These are phyloP conservation scores for Mystacides longicornis DNA, from an alignment of 2,888 invertebrate species.

Conservation along the genomic window DNA sequence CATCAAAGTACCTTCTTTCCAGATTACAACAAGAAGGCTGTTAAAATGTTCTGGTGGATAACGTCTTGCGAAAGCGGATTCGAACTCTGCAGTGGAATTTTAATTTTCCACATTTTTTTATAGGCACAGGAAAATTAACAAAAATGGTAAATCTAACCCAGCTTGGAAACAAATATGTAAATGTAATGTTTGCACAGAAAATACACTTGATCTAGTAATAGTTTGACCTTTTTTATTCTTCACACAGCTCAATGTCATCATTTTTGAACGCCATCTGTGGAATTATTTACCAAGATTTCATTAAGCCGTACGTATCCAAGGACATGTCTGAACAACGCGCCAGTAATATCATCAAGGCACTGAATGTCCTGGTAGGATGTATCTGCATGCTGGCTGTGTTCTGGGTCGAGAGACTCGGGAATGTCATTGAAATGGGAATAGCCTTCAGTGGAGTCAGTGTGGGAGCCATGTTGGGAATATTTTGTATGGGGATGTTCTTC, in stretches of 20 bases:
- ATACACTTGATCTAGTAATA: too few relatives aligned
- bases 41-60: too few relatives aligned
- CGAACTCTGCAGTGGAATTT: too few relatives aligned
- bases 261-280: constrained; percentile 57
- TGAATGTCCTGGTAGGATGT: constrained; percentile 35
- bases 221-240: too few relatives aligned
- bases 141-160: too few relatives aligned
- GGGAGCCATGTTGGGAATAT: constrained; percentile 62
- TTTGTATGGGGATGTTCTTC: constrained; percentile 59
- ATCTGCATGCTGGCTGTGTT: constrained; percentile 50
- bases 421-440: constrained; percentile 57
- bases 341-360: constrained; percentile 51
- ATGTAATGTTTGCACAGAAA: too few relatives aligned
- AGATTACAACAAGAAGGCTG: too few relatives aligned
- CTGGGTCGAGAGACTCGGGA: constrained; percentile 55
- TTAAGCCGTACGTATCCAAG: constrained; percentile 47
- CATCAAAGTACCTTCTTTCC: too few relatives aligned
- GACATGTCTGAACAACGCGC: constrained; percentile 46
- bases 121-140: too few relatives aligned
- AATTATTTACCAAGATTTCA: constrained; percentile 58
- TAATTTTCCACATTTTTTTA: too few relatives aligned
- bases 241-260: constrained; percentile 58
- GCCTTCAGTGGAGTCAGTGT: constrained; percentile 56
- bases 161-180: too few relatives aligned
- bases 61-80: too few relatives aligned